Evolutionary conservation across 2,888 invertebrate species (phyloP).

Genomic region (Autographa gamma): DNA sequence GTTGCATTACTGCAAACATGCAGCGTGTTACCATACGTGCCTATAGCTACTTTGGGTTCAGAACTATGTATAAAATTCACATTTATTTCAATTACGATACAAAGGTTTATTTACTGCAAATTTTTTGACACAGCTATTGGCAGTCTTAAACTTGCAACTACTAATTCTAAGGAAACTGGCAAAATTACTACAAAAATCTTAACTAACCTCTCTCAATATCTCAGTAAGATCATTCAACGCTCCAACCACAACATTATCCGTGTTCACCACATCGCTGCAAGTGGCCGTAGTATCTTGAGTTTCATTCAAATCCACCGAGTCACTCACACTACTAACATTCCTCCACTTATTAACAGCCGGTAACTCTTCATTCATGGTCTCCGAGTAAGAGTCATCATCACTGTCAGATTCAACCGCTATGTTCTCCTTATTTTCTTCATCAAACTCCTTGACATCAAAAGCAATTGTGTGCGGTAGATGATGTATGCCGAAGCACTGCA

Average conservation of each 20-base stretch:
- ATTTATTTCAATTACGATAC: no score
- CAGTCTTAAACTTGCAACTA: no score
- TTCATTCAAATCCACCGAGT: constrained; percentile 74
- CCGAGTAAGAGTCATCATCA: constrained; percentile 79
- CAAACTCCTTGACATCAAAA: constrained; percentile 59
- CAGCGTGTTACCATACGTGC: no score
- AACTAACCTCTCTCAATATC: constrained; percentile 84
- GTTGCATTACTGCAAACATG: no score
- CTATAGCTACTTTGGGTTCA: no score
- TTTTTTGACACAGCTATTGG: no score
- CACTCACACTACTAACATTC: constrained; percentile 70
- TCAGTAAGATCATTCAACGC: constrained; percentile 87
- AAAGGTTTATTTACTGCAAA: no score
- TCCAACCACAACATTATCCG: constrained; percentile 78
- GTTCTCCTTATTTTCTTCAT: constrained; percentile 88
- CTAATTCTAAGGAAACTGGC: not conserved
- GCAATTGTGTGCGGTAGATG: constrained; percentile 60
- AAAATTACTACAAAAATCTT: not conserved
- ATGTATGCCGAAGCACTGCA: constrained; percentile 87
- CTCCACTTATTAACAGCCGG: constrained; percentile 73
- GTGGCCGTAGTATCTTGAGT: constrained; percentile 69
- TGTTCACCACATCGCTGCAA: constrained; percentile 62
- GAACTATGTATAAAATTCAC: no score
- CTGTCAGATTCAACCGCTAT: constrained; percentile 79
- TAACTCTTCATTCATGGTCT: constrained; percentile 72